Evolutionary conservation across 2,797 vertebrate genomes (phyloP), one percentile per base, ranked within the genome.

Genomic region (Sebastes iracundus): DNA sequence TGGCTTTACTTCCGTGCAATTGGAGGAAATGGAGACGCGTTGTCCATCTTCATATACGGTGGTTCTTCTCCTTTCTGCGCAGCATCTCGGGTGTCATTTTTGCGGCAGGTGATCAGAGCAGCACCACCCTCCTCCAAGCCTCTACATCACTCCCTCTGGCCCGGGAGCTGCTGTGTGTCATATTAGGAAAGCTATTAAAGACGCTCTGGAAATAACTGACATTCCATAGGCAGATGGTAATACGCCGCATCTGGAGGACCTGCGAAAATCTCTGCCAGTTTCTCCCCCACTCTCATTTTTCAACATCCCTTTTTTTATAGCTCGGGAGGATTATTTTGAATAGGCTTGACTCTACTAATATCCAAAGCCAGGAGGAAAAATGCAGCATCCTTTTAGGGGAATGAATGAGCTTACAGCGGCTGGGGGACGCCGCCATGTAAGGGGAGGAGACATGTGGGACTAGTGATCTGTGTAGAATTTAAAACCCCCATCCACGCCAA

Each of bases 211-310:
- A 94, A 95, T 94, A 91, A 87, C 88, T 91, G 80, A 66, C 90
- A 94, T 95, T 94, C 94, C 90, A 90, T 75, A 61, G 75, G 84
- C 92, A 89, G 91, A 92, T 88, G 90, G 92, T 94, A 91, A 95
- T 93, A 81, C 0, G 14, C 90, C 88, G 81, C 87, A 92, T 94
- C 92, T 93, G 92, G 89, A 88, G 68, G 90, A 93, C 87, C 86
- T 77, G 80, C n/a, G 42, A 81, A 91, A 83, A 87, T 56, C 66
- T 67, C 72, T 85, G 74, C 79, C 90, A 82, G 65, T 81, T 86
- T 83, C 80, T 81, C 80, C 76, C 85, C 73, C 75, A 55, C 84
- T 73, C 87, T 83, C 68, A 79, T 87, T 88, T 90, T 88, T 87
- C 82, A 71, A 73, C 77, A 74, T 83, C 63, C 66, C 27, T 60